Evolutionary conservation across 2,888 invertebrate genomes (phyloP).

Genomic region (Pollenia labialis): DNA sequence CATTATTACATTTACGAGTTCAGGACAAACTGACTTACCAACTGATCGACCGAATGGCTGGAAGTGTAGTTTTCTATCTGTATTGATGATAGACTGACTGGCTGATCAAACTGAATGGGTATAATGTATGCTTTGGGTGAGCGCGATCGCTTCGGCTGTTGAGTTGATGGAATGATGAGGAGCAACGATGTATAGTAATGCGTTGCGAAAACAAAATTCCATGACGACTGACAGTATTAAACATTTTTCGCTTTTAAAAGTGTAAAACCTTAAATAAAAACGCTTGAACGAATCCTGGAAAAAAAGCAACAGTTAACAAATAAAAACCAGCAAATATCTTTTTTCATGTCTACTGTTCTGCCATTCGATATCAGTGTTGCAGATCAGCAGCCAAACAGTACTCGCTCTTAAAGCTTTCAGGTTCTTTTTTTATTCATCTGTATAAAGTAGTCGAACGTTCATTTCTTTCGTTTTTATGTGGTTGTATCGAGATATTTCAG

Average conservation of each 20-base stretch:
- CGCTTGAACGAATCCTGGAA: constrained; percentile 56
- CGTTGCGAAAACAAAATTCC: constrained; percentile 80
- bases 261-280: constrained; percentile 59
- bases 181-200: constrained; percentile 73
- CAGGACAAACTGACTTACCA: neutral
- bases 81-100: neutral
- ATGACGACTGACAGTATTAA: constrained; percentile 82
- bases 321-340: constrained; percentile 50
- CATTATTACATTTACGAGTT: neutral
- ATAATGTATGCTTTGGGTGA: constrained; percentile 72
- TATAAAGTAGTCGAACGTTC: constrained; percentile 36
- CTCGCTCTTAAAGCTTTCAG: constrained; percentile 61
- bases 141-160: constrained; percentile 72
- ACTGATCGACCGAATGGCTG: neutral
- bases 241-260: constrained; percentile 71
- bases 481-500: constrained; percentile 48
- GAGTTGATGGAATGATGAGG: constrained; percentile 73
- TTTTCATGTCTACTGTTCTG: constrained; percentile 69
- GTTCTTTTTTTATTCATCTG: constrained; percentile 8
- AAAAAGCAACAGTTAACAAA: constrained; percentile 44
- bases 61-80: too few relatives aligned
- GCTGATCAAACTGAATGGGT: constrained; percentile 38
- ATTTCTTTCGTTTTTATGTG: constrained; percentile 18
- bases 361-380: constrained; percentile 63
- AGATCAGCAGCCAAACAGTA: constrained; percentile 60